These are phyloP conservation scores for Epinotia ramella DNA, from an alignment of 2,888 invertebrate species.

Conservation along the genomic window DNA sequence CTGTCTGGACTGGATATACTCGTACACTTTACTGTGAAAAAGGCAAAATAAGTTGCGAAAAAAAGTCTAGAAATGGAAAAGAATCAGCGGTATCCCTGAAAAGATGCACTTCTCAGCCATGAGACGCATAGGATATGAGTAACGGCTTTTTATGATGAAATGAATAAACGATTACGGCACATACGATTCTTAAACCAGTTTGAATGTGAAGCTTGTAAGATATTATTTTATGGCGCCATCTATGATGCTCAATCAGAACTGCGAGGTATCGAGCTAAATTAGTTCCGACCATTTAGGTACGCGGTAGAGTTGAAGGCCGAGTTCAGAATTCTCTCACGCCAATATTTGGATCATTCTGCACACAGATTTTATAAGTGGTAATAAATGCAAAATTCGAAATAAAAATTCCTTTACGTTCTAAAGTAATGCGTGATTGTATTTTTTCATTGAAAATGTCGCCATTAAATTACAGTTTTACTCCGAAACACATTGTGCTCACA, in stretches of 20 bases:
- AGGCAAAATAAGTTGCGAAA: neutral
- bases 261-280: conserved; percentile 11
- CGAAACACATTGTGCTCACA: conserved; percentile 2
- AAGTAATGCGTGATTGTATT: conserved; percentile 11
- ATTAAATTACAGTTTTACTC: conserved; percentile 10
- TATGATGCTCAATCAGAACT: neutral
- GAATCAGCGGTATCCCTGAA: neutral
- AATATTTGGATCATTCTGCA: no score
- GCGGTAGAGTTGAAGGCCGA: conserved; percentile 8
- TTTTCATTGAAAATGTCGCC: conserved; percentile 1
- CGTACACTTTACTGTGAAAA: neutral
- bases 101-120: no score
- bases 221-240: no score
- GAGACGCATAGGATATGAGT: no score
- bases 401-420: neutral
- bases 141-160: neutral
- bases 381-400: neutral
- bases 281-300: conserved; percentile 14
- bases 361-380: neutral
- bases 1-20: neutral
- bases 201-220: no score
- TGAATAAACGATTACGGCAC: no score
- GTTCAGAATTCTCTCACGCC: neutral
- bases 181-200: no score
- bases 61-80: neutral